Evolutionary conservation across 2,113 vertebrate species (phyloP).

Genomic region (Chaetorhynchus papuensis): DNA sequence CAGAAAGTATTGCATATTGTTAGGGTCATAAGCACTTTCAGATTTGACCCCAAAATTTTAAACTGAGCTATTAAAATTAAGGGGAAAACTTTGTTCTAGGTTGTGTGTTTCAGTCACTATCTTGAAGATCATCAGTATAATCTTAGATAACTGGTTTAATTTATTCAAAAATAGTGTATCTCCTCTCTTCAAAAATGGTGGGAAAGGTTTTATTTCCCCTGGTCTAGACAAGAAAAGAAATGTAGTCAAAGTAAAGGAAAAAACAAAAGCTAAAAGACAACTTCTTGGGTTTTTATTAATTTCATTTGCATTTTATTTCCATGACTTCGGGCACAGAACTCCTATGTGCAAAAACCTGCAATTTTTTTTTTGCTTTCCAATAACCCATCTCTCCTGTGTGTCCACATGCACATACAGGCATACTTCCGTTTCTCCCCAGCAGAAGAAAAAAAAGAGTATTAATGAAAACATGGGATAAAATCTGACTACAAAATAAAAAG

Average conservation of each 20-base stretch:
- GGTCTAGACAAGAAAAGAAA: background rate
- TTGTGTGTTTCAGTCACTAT: background rate
- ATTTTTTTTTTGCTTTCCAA: background rate
- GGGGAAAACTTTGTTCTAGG: background rate
- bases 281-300: background rate
- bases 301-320: background rate
- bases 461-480: background rate
- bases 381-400: background rate
- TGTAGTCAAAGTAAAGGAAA: background rate
- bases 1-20: background rate
- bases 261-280: background rate
- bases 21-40: background rate
- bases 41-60: background rate
- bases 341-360: background rate
- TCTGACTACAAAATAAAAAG: background rate
- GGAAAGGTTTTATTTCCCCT: background rate
- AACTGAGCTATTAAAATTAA: background rate
- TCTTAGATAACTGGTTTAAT: background rate
- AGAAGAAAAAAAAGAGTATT: background rate
- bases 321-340: background rate
- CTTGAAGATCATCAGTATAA: background rate
- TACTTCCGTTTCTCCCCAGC: background rate
- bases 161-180: background rate
- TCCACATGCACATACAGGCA: rapidly evolving
- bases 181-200: too few species aligned